These are phyloP conservation scores for Caenorhabditis remanei DNA, from an alignment of 1,140 invertebrate genomes.

Conservation along the genomic window DNA sequence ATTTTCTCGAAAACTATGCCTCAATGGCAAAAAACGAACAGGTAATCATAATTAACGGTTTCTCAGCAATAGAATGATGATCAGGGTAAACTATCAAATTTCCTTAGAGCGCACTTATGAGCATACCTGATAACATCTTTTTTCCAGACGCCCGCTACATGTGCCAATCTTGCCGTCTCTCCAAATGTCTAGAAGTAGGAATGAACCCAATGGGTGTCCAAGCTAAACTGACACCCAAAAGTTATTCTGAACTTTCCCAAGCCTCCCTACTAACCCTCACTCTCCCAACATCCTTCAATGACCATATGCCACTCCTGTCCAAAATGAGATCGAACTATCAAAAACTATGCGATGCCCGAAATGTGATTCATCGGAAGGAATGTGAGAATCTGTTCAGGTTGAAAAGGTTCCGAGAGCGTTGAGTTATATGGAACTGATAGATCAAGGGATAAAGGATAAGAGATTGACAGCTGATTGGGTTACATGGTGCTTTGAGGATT, in stretches of 20 bases:
- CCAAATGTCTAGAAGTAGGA: slow-evolving; percentile 4
- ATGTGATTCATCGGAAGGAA: not conserved
- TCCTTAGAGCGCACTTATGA: too few relatives aligned
- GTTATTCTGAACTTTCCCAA: not conserved
- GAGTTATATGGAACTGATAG: not conserved
- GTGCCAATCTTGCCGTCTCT: slow-evolving; percentile 5
- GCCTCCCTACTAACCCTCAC: not conserved
- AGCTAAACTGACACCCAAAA: too few relatives aligned
- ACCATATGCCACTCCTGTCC: not conserved
- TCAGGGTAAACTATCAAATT: too few relatives aligned
- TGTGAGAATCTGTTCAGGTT: not conserved
- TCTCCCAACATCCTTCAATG: not conserved
- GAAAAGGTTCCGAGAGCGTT: not conserved
- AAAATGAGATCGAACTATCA: not conserved
- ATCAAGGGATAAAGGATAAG: not conserved
- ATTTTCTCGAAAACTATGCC: too few relatives aligned
- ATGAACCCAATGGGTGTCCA: slow-evolving; percentile 14
- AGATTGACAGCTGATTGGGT: not conserved
- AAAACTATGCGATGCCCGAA: not conserved
- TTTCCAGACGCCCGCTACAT: slow-evolving; percentile 18
- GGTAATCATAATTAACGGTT: too few relatives aligned
- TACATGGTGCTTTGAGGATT: slow-evolving; percentile 19
- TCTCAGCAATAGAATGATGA: too few relatives aligned
- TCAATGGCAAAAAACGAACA: too few relatives aligned
- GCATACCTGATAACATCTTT: too few relatives aligned